phyloP scores from a whole-genome alignment of 1,140 invertebrate species.

The Carposina sasakii region DNA sequence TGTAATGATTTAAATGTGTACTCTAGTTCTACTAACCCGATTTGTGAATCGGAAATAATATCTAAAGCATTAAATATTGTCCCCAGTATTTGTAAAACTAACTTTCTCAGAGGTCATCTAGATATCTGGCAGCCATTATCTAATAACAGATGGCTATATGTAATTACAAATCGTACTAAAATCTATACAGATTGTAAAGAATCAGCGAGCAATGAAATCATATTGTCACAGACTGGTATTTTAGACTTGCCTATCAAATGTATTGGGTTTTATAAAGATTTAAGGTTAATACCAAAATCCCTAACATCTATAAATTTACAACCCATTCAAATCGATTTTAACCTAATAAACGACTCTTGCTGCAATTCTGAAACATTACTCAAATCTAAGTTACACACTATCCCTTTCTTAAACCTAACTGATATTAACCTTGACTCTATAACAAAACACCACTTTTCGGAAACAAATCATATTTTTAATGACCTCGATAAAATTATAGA shows the following conservation, averaged over 20 bases:
- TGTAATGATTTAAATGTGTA: conserved; percentile 2
- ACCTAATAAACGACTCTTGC: conserved; percentile 11
- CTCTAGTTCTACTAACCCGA: conserved; percentile 2
- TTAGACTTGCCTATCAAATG: conserved; percentile 6
- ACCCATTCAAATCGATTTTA: conserved; percentile 6
- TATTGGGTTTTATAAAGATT: conserved; percentile 9
- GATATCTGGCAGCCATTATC: conserved; percentile 12
- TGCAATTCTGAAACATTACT: conserved; percentile 9
- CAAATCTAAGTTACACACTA: too few relatives aligned
- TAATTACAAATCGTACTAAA: conserved; percentile 6
- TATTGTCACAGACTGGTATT: conserved; percentile 2
- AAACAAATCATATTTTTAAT: too few relatives aligned
- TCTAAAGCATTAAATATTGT: too few relatives aligned
- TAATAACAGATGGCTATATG: conserved; percentile 15
- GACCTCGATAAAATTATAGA: too few relatives aligned
- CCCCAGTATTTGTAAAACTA: conserved; percentile 8
- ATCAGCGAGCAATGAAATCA: not conserved
- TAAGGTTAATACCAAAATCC: conserved; percentile 10
- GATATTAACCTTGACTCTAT: too few relatives aligned
- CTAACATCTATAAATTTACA: conserved; percentile 2
- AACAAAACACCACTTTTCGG: too few relatives aligned
- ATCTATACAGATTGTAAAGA: conserved; percentile 8
- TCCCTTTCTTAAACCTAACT: too few relatives aligned
- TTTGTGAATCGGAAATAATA: too few relatives aligned
- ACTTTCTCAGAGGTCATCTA: conserved; percentile 7